Evolutionary conservation across 1,140 invertebrate genomes (phyloP).

Genomic region (Metaphire vulgaris): DNA sequence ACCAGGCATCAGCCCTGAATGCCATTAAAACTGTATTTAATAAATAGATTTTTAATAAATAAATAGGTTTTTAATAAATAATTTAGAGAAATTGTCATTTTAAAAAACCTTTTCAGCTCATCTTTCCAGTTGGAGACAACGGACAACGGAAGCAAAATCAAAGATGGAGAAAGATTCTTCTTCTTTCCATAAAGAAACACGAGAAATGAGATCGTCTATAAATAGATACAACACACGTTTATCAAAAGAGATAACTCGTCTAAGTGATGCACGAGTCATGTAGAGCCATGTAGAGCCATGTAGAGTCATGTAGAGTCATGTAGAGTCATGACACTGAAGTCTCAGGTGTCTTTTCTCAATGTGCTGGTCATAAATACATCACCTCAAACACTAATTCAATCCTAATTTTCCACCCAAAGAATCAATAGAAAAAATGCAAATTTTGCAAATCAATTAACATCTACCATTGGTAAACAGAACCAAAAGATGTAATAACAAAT

Average conservation of each 20-base stretch:
- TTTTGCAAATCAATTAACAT: too few species aligned
- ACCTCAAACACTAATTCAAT: too few species aligned
- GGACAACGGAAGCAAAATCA: constrained; percentile 50
- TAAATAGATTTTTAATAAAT: too few species aligned
- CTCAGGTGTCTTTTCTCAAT: neutral
- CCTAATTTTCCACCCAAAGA: too few species aligned
- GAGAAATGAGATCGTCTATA: constrained; percentile 47
- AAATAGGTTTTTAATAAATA: neutral
- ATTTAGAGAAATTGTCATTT: neutral
- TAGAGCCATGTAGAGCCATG: neutral
- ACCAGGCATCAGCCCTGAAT: too few species aligned
- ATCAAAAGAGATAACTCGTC: neutral
- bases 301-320: neutral
- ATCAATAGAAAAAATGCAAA: too few species aligned
- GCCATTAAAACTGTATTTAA: neutral
- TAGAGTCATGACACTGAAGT: neutral
- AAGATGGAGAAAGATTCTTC: constrained; percentile 33
- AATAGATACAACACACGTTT: constrained; percentile 7
- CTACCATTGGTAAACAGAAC: neutral
- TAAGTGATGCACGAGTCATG: neutral
- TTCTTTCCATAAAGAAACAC: constrained; percentile 37
- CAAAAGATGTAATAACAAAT: neutral
- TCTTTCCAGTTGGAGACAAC: constrained; percentile 50
- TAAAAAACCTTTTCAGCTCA: constrained; percentile 47
- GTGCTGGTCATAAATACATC: too few species aligned